These are phyloP conservation scores for Calephelis perditalis DNA, from an alignment of 2,888 invertebrate species.

Conservation along the genomic window DNA sequence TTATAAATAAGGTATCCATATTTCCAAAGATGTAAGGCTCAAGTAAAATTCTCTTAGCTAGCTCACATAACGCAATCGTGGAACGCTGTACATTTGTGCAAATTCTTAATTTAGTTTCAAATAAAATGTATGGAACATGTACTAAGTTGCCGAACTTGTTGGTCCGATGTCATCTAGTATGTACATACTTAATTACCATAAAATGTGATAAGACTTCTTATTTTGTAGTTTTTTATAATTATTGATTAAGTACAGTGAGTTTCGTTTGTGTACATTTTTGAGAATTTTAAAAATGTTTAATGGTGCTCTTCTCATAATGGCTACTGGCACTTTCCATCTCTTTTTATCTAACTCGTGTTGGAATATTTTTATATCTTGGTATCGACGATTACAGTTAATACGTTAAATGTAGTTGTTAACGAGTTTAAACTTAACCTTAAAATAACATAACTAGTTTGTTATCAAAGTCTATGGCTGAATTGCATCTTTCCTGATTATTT, in stretches of 20 bases:
- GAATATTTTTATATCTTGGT: conserved; percentile 30
- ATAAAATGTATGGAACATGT: conserved; percentile 21
- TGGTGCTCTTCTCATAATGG: conserved; percentile 34
- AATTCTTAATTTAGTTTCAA: conserved; percentile 26
- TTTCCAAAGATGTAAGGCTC: conserved; percentile 75
- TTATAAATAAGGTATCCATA: conserved; percentile 60
- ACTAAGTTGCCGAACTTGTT: conserved; percentile 24
- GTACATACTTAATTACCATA: conserved; percentile 45
- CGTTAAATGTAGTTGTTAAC: conserved; percentile 17
- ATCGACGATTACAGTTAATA: conserved; percentile 15
- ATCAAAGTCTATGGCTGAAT: conserved; percentile 18
- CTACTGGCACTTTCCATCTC: conserved; percentile 35
- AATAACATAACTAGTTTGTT: conserved; percentile 19
- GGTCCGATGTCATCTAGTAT: conserved; percentile 32
- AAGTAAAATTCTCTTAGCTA: conserved; percentile 63
- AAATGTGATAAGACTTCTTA: conserved; percentile 52
- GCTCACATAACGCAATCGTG: conserved; percentile 47
- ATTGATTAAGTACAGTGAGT: conserved; percentile 35
- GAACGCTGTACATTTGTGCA: conserved; percentile 35
- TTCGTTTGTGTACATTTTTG: conserved; percentile 36
- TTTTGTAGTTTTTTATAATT: conserved; percentile 37
- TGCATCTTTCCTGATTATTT: conserved; percentile 15
- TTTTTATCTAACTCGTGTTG: conserved; percentile 25
- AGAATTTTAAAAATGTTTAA: conserved; percentile 37
- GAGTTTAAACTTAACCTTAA: conserved; percentile 15